Evolutionary conservation across 2,888 invertebrate species (phyloP).

Genomic region (Platycheirus albimanus): DNA sequence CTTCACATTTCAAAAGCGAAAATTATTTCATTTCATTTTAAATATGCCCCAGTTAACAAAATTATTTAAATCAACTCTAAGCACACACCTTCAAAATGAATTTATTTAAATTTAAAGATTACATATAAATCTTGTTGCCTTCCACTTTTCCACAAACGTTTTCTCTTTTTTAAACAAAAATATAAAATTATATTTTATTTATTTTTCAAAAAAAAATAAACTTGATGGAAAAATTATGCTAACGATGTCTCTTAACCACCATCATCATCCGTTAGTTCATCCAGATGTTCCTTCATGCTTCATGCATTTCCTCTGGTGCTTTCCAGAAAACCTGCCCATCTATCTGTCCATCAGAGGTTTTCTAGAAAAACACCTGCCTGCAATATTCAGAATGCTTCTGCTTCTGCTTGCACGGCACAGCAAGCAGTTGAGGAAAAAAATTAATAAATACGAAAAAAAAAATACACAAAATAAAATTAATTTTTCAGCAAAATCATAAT

Average conservation of each 20-base stretch:
- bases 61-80: not conserved
- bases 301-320: constrained; percentile 39
- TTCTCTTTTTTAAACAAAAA: constrained; percentile 12
- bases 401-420: not conserved
- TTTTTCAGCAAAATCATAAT: constrained; percentile 71
- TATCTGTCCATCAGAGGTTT: constrained; percentile 10
- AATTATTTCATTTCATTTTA: not conserved
- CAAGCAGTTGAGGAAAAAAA: constrained; percentile 13
- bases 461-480: constrained; percentile 59
- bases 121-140: constrained; percentile 18
- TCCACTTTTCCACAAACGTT: not conserved
- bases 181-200: constrained; percentile 17
- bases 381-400: constrained; percentile 42
- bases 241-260: constrained; percentile 72
- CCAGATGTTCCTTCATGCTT: constrained; percentile 53
- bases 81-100: not conserved
- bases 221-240: constrained; percentile 75
- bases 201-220: constrained; percentile 41
- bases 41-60: constrained; percentile 17
- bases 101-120: constrained; percentile 7
- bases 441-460: constrained; percentile 49
- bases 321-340: not conserved
- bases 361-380: constrained; percentile 39
- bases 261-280: constrained; percentile 61
- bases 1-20: not conserved